These are phyloP conservation scores for Calcarius ornatus DNA, from an alignment of 2,113 vertebrate genomes.

Conservation along the genomic window DNA sequence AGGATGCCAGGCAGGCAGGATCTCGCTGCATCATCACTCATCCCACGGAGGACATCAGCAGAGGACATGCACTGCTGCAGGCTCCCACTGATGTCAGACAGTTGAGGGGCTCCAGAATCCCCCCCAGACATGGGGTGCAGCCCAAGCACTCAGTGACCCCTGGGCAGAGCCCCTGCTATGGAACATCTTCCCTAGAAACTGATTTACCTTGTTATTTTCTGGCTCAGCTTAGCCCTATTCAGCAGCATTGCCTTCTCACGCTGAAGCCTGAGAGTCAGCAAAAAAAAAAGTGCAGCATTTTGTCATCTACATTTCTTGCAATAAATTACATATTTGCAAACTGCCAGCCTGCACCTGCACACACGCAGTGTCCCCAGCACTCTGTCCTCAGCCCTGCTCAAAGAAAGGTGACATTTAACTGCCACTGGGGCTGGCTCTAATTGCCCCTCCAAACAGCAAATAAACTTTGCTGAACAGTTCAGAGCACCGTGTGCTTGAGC, in stretches of 20 bases:
- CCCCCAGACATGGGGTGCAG: background rate
- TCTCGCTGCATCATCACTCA: slow-evolving; percentile 50
- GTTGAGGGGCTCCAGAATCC: background rate
- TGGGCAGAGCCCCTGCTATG: rapidly evolving
- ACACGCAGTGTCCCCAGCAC: background rate
- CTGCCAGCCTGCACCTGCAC: background rate
- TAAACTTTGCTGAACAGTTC: background rate
- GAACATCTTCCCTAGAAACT: background rate
- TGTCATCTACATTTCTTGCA: background rate
- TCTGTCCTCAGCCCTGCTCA: background rate
- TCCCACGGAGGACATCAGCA: background rate
- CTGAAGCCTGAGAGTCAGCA: background rate
- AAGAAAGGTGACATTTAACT: slow-evolving; percentile 22
- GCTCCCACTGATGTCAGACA: background rate
- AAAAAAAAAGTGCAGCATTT: background rate
- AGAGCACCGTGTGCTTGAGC: rapidly evolving
- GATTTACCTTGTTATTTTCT: background rate
- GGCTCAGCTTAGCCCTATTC: background rate
- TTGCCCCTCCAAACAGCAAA: background rate
- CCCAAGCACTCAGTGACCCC: background rate
- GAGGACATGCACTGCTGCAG: slow-evolving; percentile 21
- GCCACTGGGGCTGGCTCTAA: background rate
- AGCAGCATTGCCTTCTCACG: background rate
- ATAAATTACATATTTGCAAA: background rate
- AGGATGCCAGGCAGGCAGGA: background rate